Base-by-base conservation (phyloP, 2,113 vertebrate species). In the Misgurnus mizolepis region DNA sequence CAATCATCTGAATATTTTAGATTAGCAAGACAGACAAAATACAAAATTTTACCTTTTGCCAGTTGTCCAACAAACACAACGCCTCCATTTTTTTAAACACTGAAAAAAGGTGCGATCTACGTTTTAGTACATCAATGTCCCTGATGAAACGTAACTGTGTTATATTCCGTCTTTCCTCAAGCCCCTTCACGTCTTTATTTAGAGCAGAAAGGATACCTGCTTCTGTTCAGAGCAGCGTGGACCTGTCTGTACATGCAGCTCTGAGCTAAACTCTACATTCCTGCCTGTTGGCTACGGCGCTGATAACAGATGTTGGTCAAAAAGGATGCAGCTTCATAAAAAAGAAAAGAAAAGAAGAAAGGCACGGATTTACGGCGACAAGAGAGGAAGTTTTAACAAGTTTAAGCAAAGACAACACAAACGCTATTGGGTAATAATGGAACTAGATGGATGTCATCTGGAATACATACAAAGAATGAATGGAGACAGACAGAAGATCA, bases 191-290 rank as follows among this genome's bases (percentile, higher is more conserved):
- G 14, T 39, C 61, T 81, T 61, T 76, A 39, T 72, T 76, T 76
- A 58, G 60, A 41, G 41, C 47, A 74, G 43, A 53, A 79, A 65
- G 79, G 74, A 82, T 53, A 70, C 74, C 84, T 79, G 67, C 75
- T 84, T 49, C 76, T 74, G 22, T 80, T 86, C 81, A 85, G 78
- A 71, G 47, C 41, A 75, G 79, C 77, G 58, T 43, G 41, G 88
- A 93, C 93, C 88, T 92, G 93, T 89, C 88, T 85, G 88, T 89
- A 90, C 92, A 88, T 90, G 93, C 90, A 88, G 82, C 69, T 65
- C 77, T 79, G 80, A 87, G 78, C 81, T 80, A 66, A 87, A 86
- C 86, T 80, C 79, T 86, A 45, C 91, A 93, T 92, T 92, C 92
- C 91, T 90, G 85, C 81, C 83, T 87, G 84, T 83, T 80, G 88